phyloP scores from a whole-genome alignment of 2,797 vertebrate species.

The Bradypodion ventrale region DNA sequence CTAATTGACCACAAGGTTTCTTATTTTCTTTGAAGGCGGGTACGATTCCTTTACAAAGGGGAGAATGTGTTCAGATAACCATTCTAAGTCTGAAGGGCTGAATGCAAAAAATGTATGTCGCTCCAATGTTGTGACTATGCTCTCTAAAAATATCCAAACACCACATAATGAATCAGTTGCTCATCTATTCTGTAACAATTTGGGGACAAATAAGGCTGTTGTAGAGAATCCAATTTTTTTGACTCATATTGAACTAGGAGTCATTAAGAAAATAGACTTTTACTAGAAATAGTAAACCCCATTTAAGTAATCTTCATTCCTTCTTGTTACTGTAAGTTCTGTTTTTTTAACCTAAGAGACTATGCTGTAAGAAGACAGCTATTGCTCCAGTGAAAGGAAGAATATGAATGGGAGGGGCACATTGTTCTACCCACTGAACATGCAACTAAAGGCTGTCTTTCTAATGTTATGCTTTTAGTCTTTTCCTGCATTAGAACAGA shows the following conservation, averaged over 20 bases:
- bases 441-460: slow-evolving; percentile 34
- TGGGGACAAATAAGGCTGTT: slow-evolving; percentile 62
- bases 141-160: too few relatives aligned
- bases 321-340: slow-evolving; percentile 36
- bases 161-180: too few relatives aligned
- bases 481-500: slow-evolving; percentile 43
- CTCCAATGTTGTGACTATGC: too few relatives aligned
- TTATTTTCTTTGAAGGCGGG: too few relatives aligned
- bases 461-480: slow-evolving; percentile 35
- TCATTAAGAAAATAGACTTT: slow-evolving; percentile 65
- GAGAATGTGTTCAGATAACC: too few relatives aligned
- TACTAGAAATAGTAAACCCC: slow-evolving; percentile 54
- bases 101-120: too few relatives aligned
- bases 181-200: slow-evolving; percentile 52
- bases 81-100: too few relatives aligned
- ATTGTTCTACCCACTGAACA: slow-evolving; percentile 41
- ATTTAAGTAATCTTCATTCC: slow-evolving; percentile 38
- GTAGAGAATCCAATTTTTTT: slow-evolving; percentile 65
- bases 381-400: slow-evolving; percentile 23
- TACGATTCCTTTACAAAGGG: too few relatives aligned
- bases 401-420: slow-evolving; percentile 27
- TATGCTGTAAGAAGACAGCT: slow-evolving; percentile 40
- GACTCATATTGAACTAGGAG: slow-evolving; percentile 49
- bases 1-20: too few relatives aligned
- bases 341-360: slow-evolving; percentile 6